Conservation (phyloP, 2,113 vertebrate genomes). For the Coryphaenoides rupestris region DNA sequence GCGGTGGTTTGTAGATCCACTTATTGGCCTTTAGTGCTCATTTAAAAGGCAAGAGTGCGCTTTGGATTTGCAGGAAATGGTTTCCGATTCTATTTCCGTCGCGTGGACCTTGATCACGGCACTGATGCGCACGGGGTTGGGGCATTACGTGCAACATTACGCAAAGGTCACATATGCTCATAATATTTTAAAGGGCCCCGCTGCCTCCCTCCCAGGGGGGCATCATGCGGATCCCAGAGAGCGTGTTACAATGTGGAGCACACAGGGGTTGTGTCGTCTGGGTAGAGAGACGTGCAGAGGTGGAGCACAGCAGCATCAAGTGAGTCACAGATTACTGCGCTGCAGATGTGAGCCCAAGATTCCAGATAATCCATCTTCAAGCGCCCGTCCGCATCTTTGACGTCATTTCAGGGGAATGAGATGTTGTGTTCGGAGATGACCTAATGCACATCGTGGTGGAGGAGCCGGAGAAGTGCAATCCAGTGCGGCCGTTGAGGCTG, state of each 20-base stretch:
- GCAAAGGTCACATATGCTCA: slow-evolving; percentile 32
- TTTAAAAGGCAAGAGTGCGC: slow-evolving; percentile 40
- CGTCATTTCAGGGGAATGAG: not conserved
- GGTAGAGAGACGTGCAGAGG: not conserved
- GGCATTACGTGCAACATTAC: slow-evolving; percentile 26
- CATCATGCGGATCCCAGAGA: slow-evolving; percentile 15
- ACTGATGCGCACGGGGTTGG: not conserved
- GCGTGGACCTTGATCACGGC: slow-evolving; percentile 32
- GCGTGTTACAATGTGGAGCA: slow-evolving; percentile 11
- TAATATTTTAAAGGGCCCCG: not conserved
- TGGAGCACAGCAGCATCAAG: slow-evolving; percentile 5
- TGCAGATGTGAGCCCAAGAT: slow-evolving; percentile 10
- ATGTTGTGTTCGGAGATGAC: not conserved
- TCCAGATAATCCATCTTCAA: not conserved
- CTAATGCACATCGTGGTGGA: not conserved
- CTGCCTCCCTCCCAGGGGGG: slow-evolving; percentile 1
- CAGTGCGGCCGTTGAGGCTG: not conserved
- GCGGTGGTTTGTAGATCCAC: slow-evolving; percentile 54
- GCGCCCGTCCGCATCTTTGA: not conserved
- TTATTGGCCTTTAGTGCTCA: slow-evolving; percentile 57
- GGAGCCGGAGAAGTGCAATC: not conserved
- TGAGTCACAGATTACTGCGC: slow-evolving; percentile 6
- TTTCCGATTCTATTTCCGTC: slow-evolving; percentile 44
- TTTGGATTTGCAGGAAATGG: slow-evolving; percentile 5
- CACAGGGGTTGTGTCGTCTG: too few species aligned